A percentile compares a stretch with the other conserved stretches of the same genome.
phyloP scores from a whole-genome alignment of 2,113 vertebrate species.

The Fulmarus glacialis region DNA sequence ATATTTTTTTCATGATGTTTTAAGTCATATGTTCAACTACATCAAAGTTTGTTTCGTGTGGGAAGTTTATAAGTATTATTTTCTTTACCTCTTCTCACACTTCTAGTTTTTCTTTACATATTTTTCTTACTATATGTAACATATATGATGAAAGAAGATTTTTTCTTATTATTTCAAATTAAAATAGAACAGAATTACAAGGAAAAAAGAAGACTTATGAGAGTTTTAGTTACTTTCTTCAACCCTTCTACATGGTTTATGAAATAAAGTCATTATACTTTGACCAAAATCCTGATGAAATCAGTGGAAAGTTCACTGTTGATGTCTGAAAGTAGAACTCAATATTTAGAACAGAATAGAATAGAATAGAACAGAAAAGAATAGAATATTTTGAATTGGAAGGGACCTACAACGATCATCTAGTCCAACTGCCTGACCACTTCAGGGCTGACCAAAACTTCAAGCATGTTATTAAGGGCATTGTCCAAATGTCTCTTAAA shows the following conservation, averaged over 20 bases:
- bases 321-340: background rate
- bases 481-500: background rate
- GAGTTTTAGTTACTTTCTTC: background rate
- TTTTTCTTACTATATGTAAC: background rate
- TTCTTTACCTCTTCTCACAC: background rate
- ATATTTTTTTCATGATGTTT: background rate
- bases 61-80: background rate
- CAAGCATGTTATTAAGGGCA: background rate
- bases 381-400: background rate
- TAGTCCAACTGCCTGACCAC: rapidly evolving
- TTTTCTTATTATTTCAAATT: background rate
- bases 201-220: background rate
- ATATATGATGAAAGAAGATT: background rate
- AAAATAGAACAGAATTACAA: background rate
- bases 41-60: background rate
- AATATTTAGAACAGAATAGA: background rate
- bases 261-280: background rate
- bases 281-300: background rate
- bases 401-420: background rate
- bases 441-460: background rate
- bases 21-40: background rate
- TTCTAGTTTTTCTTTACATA: background rate
- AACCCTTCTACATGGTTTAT: background rate
- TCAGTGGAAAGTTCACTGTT: background rate
- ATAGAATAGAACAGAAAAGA: background rate